phyloP scores from a whole-genome alignment of 35 echinoderm and acorn worm genomes.

The Acanthaster planci region DNA sequence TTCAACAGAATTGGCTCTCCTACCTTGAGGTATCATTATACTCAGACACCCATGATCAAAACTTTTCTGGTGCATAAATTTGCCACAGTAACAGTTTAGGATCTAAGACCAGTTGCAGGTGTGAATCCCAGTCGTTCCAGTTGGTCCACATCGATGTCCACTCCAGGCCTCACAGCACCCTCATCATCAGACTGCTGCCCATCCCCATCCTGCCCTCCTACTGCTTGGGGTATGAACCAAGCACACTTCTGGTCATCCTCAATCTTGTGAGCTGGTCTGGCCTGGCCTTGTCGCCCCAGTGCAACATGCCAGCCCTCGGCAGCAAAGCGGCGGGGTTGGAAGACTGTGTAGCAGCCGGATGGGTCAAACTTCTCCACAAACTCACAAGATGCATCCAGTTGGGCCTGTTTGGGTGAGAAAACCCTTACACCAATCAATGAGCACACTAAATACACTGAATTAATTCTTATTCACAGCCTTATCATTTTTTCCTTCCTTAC shows the following conservation, averaged over 20 bases:
- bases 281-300: background rate
- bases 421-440: background rate
- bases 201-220: background rate
- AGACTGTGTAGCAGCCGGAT: background rate
- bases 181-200: background rate
- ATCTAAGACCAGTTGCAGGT: background rate
- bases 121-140: slow-evolving; percentile 4
- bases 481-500: too few relatives aligned
- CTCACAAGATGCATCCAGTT: slow-evolving; percentile 1
- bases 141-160: background rate
- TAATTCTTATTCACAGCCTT: too few relatives aligned
- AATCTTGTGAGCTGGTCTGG: slow-evolving; percentile 10
- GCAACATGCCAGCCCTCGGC: background rate
- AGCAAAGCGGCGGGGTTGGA: background rate
- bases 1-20: too few relatives aligned
- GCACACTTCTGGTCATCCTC: background rate
- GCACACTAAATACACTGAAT: too few relatives aligned
- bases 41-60: too few relatives aligned
- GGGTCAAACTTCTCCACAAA: slow-evolving; percentile 24
- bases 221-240: background rate
- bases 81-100: background rate
- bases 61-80: too few relatives aligned
- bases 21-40: too few relatives aligned
- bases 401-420: background rate
- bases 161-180: background rate